Evolutionary conservation across 1,140 invertebrate genomes (phyloP).

Genomic region (Xylocopa sonorina): DNA sequence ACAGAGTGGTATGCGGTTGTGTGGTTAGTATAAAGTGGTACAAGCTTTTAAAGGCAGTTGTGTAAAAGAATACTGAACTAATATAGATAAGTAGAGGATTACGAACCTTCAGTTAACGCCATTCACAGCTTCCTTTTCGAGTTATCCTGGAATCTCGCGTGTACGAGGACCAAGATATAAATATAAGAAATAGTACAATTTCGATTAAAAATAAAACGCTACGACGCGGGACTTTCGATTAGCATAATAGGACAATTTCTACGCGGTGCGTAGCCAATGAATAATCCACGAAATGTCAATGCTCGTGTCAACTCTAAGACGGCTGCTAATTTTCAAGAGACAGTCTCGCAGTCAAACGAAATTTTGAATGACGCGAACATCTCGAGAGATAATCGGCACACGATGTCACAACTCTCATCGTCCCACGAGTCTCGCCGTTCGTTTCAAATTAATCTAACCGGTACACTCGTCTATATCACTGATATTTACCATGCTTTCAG

Average conservation of each 20-base stretch:
- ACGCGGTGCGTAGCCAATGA: background rate
- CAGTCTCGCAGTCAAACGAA: background rate
- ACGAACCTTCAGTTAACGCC: no score
- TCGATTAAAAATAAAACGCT: no score
- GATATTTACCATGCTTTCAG: background rate
- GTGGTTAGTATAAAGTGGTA: no score
- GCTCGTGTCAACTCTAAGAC: background rate
- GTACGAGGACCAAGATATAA: no score
- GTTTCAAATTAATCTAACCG: slow-evolving; percentile 18
- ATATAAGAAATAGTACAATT: no score
- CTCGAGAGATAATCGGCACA: background rate
- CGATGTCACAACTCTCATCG: background rate
- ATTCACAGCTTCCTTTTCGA: no score
- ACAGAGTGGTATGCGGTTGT: no score
- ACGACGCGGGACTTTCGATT: background rate
- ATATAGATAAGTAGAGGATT: no score
- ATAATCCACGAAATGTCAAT: background rate
- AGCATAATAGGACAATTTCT: slow-evolving; percentile 2
- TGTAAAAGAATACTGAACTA: no score
- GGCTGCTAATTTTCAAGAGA: background rate
- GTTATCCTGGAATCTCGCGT: no score
- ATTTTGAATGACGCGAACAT: background rate
- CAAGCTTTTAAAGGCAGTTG: no score
- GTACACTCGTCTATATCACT: background rate
- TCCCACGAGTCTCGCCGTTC: background rate